These are phyloP conservation scores for Branchinecta sandiegonensis DNA, from an alignment of 2,888 invertebrate genomes.

Conservation along the genomic window DNA sequence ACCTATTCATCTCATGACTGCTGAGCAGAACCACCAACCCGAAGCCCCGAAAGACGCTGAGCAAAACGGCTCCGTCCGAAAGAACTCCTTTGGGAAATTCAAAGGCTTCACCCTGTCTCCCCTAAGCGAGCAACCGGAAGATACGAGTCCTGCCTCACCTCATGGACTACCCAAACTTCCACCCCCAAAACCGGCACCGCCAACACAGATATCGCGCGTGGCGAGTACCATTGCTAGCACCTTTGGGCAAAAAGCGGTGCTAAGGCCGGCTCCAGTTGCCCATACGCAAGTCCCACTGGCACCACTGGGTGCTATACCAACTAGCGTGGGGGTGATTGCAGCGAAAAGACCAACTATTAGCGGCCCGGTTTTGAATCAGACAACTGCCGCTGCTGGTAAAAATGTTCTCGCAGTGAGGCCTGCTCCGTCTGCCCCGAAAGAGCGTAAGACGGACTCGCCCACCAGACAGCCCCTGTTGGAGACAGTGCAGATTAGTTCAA, in stretches of 20 bases:
- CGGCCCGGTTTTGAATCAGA: constrained; percentile 10
- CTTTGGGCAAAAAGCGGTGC: background rate
- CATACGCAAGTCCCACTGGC: constrained; percentile 10
- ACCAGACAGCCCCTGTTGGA: constrained; percentile 7
- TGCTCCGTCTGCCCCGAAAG: constrained; percentile 25
- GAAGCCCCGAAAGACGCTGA: constrained; percentile 16
- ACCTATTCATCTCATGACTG: constrained; percentile 17
- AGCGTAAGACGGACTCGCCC: constrained; percentile 4
- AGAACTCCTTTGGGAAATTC: constrained; percentile 67
- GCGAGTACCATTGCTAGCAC: constrained; percentile 18
- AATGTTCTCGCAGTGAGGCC: constrained; percentile 25
- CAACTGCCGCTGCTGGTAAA: constrained; percentile 3
- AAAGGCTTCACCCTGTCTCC: constrained; percentile 67
- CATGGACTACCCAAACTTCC: constrained; percentile 21
- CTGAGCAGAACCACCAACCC: constrained; percentile 19
- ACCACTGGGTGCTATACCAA: background rate
- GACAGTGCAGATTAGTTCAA: background rate
- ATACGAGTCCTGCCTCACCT: constrained; percentile 19
- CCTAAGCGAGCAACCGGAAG: constrained; percentile 31
- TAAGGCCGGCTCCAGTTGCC: constrained; percentile 33
- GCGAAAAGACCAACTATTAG: constrained; percentile 15
- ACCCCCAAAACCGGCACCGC: constrained; percentile 26
- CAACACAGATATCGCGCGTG: constrained; percentile 23
- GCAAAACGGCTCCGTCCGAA: constrained; percentile 30
- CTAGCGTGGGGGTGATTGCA: background rate